phyloP scores from a whole-genome alignment of 1,140 invertebrate species.

The Andrena cerasifolii region DNA sequence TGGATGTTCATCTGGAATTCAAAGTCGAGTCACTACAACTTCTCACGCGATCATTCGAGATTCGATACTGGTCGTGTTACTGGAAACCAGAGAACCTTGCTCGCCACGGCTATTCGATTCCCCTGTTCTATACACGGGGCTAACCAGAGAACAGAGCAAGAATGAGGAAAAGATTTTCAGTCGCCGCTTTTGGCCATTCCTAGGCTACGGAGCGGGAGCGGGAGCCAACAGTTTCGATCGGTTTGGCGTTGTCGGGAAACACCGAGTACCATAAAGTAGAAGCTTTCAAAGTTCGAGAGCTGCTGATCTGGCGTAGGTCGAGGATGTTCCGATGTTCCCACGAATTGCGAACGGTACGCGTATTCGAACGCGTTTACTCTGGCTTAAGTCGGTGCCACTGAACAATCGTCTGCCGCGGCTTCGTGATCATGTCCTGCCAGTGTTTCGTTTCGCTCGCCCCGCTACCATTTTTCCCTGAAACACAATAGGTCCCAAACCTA shows the following conservation, averaged over 20 bases:
- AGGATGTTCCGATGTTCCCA: slow-evolving; percentile 19
- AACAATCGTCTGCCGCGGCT: slow-evolving; percentile 95
- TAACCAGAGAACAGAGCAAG: no score
- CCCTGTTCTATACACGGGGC: no score
- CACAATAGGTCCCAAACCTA: no score
- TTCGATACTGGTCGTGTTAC: no score
- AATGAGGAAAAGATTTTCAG: no score
- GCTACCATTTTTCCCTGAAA: slow-evolving; percentile 94
- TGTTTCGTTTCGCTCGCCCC: slow-evolving; percentile 96
- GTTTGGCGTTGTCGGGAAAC: slow-evolving; percentile 2
- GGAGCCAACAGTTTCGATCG: slow-evolving; percentile 1
- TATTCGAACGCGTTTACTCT: slow-evolving; percentile 84
- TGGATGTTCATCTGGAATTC: no score
- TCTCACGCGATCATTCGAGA: no score
- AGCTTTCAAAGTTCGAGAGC: not conserved
- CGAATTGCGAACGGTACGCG: not conserved
- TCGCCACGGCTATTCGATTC: no score
- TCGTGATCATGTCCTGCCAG: slow-evolving; percentile 98
- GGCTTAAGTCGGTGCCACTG: slow-evolving; percentile 96
- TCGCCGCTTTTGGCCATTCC: not conserved
- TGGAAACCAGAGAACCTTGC: no score
- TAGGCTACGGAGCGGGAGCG: not conserved
- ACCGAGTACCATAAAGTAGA: not conserved
- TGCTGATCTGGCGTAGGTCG: not conserved
- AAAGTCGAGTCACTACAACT: no score